Percentiles rank a stretch among this genome's conserved stretches.
phyloP scores from a whole-genome alignment of 2,888 invertebrate genomes.

The Pedicia rivosa region DNA sequence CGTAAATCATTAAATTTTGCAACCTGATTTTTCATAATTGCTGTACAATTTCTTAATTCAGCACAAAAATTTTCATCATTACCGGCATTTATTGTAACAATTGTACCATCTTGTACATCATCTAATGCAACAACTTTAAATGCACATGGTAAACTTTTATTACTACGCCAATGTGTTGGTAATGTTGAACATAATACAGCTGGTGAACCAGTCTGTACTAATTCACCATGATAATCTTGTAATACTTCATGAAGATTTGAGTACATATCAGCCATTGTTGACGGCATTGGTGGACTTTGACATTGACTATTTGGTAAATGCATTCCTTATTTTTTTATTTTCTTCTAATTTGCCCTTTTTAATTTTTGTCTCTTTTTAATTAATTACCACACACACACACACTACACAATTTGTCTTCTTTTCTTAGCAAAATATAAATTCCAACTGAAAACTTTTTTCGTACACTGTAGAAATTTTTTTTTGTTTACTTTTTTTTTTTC shows the following conservation, averaged over 20 bases:
- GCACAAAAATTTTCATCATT: slow-evolving; percentile 97
- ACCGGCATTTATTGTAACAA: slow-evolving; percentile 87
- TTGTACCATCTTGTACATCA: slow-evolving; percentile 85
- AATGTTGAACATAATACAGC: slow-evolving; percentile 86
- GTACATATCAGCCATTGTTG: slow-evolving; percentile 58
- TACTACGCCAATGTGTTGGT: slow-evolving; percentile 93
- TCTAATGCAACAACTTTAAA: slow-evolving; percentile 92
- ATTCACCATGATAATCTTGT: slow-evolving; percentile 80
- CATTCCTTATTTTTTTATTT: not conserved
- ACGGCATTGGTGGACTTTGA: slow-evolving; percentile 28
- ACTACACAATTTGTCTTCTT: too few species aligned
- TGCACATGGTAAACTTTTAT: slow-evolving; percentile 90
- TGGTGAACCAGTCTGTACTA: slow-evolving; percentile 89
- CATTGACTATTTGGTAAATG: slow-evolving; percentile 22
- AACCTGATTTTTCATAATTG: slow-evolving; percentile 94
- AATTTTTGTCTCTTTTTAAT: too few species aligned
- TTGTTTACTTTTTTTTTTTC: too few species aligned
- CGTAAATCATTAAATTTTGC: slow-evolving; percentile 97
- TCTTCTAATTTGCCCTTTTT: too few species aligned
- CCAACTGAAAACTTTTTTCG: too few species aligned
- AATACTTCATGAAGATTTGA: slow-evolving; percentile 60
- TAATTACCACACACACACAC: too few species aligned
- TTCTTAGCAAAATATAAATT: too few species aligned
- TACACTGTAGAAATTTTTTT: too few species aligned
- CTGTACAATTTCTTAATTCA: slow-evolving; percentile 82